Base-by-base conservation (phyloP, 2,888 invertebrate species). In the Disparrhopalites patrizii region DNA sequence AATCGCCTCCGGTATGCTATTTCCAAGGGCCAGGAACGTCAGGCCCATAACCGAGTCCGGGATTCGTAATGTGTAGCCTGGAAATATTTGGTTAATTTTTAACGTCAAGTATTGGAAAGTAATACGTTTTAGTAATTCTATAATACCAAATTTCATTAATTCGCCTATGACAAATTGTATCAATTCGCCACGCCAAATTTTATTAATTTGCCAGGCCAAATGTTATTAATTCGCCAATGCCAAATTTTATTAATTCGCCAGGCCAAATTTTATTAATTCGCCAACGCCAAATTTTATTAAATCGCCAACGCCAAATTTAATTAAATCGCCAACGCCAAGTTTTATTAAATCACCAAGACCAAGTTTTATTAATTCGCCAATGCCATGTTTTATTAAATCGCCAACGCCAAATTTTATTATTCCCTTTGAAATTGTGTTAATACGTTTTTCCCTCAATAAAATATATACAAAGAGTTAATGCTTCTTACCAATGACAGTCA, bases 41-140 rank as follows among this genome's bases (percentile, higher is more conserved):
- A 95, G 89, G 1, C 94, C 94, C 92, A 94, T 93, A 1, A 94
- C 93, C 0, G 92, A 91, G 79, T 94, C 94, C 0, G 94, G 93
- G 77, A 94, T 92, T 80, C 88, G 88, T 60, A 93, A 79, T 1
- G 94, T 93, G 76, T 91, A 90, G 65, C 93, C 93, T 89, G 79
- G n/a, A n/a, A n/a, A n/a, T n/a, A n/a, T n/a, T n/a, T n/a, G n/a
- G n/a, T n/a, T n/a, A n/a, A n/a, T n/a, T n/a, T n/a, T n/a, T n/a
- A n/a, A n/a, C n/a, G n/a, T n/a, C n/a, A 43, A 4, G 5, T 15
- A 60, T 77, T 77, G 70, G 54, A 61, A 20, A 18, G 7, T 10
- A 27, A 50, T 27, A 52, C 10, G 28, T 10, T 25, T 52, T 23
- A 27, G n/a, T 25, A 52, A 28, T 27, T 52, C 15, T 30, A 52